Evolutionary conservation across 1,140 invertebrate genomes (phyloP).

Genomic region (Drosophila littoralis): DNA sequence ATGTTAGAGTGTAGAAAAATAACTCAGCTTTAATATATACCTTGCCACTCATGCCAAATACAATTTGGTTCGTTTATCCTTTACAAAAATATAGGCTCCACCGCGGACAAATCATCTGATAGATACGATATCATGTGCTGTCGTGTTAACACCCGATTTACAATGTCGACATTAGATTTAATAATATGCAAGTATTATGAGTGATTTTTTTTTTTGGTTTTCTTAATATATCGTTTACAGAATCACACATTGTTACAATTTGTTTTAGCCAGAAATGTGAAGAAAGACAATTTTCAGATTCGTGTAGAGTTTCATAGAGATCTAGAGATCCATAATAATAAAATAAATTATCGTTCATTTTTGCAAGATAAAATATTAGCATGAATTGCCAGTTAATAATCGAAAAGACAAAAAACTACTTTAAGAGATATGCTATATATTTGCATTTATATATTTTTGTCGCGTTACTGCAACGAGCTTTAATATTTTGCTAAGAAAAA

Average conservation of each 20-base stretch:
- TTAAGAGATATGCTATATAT: slow-evolving; percentile 56
- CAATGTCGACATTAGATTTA: slow-evolving; percentile 24
- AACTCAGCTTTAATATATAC: slow-evolving; percentile 57
- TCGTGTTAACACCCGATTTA: background rate
- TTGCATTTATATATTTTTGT: slow-evolving; percentile 46
- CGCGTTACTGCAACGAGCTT: slow-evolving; percentile 64
- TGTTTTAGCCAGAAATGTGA: slow-evolving; percentile 1
- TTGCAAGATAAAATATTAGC: slow-evolving; percentile 38
- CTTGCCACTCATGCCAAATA: slow-evolving; percentile 68
- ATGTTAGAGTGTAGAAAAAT: slow-evolving; percentile 70
- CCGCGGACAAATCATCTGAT: slow-evolving; percentile 40
- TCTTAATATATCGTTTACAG: slow-evolving; percentile 10
- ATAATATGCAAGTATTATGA: slow-evolving; percentile 2
- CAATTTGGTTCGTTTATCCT: slow-evolving; percentile 49
- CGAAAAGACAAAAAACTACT: slow-evolving; percentile 66
- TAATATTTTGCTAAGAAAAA: slow-evolving; percentile 72
- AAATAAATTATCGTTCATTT: slow-evolving; percentile 62
- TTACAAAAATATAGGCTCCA: slow-evolving; percentile 55
- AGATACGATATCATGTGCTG: background rate
- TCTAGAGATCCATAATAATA: slow-evolving; percentile 30
- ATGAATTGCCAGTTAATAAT: slow-evolving; percentile 32
- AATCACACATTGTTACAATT: slow-evolving; percentile 69
- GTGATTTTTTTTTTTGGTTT: background rate
- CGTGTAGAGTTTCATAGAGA: slow-evolving; percentile 35
- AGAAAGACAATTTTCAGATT: slow-evolving; percentile 54